Evolutionary conservation across 2,113 vertebrate genomes (phyloP), one percentile per base, ranked within the genome.

Genomic region (Pleuronectes platessa): DNA sequence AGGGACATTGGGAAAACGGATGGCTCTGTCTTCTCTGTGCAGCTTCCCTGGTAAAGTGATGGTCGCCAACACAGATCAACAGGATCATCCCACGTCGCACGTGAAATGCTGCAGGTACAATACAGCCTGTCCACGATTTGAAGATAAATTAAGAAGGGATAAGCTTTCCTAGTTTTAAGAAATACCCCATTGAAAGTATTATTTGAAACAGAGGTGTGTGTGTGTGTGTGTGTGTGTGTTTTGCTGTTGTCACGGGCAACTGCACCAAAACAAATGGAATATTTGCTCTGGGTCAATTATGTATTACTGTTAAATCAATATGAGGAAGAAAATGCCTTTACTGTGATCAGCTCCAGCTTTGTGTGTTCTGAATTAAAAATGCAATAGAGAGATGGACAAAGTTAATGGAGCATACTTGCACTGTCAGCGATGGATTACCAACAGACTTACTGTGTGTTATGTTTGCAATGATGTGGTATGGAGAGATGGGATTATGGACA

Each of bases 1-100:
- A 64, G 47, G 49, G 42, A 56, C 68, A 74, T 5, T 24, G 59
- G 68, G 58, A 71, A 77, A 84, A 84, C 76, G 79, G 73, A 81
- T 81, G 74, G 54, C 15, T 83, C n/a, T 55, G 73, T 81, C 76
- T 61, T 72, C 26, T 58, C 27, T 27, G 26, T 62, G 24, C 45
- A 26, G 17, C 56, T 23, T 60, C 15, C 60, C 26, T 61, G 35
- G 51, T 69, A 53, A 71, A 67, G 58, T 5, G 56, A 40, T 64
- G 59, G 47, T 65, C 49, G 49, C 23, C n/a, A 76, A 3, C 45
- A 69, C 26, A n/a, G 55, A 74, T 23, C 15, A 7, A 59, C 11
- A 47, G 27, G 17, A 12, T 26, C 47, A 14, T 4, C 23, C 11
- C 20, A 17, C 45, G 45, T 5, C 17, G 56, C 37, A 66, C 8